A percentile compares a stretch with the other conserved stretches of the same genome.
Conservation (phyloP, 2,888 invertebrate genomes). For the Choristoneura rosaceana region DNA sequence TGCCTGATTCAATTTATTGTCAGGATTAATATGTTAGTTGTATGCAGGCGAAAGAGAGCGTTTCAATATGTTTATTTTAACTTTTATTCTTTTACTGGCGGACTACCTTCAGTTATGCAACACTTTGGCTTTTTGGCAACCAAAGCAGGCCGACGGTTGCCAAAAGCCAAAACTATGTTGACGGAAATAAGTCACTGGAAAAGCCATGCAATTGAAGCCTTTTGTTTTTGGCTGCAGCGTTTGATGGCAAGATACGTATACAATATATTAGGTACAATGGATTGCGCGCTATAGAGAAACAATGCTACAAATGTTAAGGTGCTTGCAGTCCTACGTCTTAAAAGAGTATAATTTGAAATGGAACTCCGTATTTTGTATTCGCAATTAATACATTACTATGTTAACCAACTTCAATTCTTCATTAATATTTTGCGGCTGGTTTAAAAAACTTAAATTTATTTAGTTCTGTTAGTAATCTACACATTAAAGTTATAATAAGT, state of each 20-base stretch:
- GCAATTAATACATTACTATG: no score
- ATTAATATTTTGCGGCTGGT: no score
- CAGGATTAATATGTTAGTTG: no score
- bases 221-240: constrained; percentile 30
- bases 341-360: no score
- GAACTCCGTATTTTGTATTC: no score
- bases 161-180: constrained; percentile 15
- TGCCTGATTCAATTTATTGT: no score
- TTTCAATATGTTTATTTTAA: not conserved
- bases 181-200: constrained; percentile 15
- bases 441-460: no score
- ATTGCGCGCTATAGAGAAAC: not conserved
- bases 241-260: constrained; percentile 14
- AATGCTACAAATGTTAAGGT: not conserved
- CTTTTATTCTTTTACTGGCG: no score
- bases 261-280: not conserved
- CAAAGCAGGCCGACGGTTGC: constrained; percentile 18
- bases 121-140: constrained; percentile 32
- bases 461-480: no score
- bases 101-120: constrained; percentile 11
- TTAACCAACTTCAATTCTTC: no score
- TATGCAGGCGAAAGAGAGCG: not conserved
- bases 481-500: no score
- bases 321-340: no score
- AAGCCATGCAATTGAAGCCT: constrained; percentile 33